Evolutionary conservation across 2,113 vertebrate genomes (phyloP), one percentile per base, ranked within the genome.

Genomic region (Mionectes macconnelli): DNA sequence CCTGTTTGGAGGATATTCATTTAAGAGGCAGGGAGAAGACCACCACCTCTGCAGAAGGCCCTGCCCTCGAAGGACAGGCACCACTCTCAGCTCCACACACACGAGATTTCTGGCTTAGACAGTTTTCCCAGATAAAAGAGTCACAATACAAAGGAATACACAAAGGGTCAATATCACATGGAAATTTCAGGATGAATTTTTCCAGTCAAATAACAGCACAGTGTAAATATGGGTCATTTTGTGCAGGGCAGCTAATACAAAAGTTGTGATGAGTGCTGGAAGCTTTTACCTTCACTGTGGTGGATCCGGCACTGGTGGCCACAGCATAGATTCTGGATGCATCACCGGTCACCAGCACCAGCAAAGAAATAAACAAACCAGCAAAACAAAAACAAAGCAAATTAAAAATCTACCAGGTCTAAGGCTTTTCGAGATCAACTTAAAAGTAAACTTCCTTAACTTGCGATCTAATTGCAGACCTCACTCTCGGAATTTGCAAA

Each of bases 61-160:
- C 42, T 33, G 11, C 55, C 47, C 4, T 28, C 33, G 23, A 27
- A 27, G 33, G 56, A 67, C 21, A 45, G 3, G 11, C 55, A 30
- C 30, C 57, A 19, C 47, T 37, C 40, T 42, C 63, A 63, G 27
- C 53, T 80, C 24, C 40, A 44, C 8, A 24, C 30, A 59, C 16
- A 3, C 0, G 3, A 35, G 19, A 47, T 68, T 56, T 78, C 66
- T 37, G 44, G n/a, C 31, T 75, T n/a, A 17, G 0, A 1, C 22
- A 18, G 6, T 45, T 69, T 66, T 18, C 20, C 14, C 12, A 22
- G 10, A 8, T 9, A 52, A 23, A 64, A 47, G 5, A 86, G 37
- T 49, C 37, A 42, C 27, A 86, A 17, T 40, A 23, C 7, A 70
- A 84, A 87, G 45, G 53, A 64, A 56, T 3, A 40, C 20, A 42